A percentile compares a stretch with the other conserved stretches of the same genome.
phyloP scores from a whole-genome alignment of 2,797 vertebrate species.

The Nannoperca australis region DNA sequence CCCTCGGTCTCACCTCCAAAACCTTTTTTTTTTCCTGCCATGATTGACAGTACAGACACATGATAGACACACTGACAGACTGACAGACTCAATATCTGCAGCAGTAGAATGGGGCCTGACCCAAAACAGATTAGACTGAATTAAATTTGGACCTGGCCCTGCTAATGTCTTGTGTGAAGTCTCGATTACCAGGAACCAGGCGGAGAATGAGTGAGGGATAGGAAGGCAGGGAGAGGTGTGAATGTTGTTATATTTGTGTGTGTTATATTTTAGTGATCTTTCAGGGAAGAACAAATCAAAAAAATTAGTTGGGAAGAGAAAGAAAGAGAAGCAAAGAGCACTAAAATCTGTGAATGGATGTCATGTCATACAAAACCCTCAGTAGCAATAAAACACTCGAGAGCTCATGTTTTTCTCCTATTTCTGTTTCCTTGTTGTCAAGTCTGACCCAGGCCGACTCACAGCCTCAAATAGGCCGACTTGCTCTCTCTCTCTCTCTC shows the following conservation, averaged over 20 bases:
- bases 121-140: neutral
- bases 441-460: slow-evolving; percentile 34
- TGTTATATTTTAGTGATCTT: slow-evolving; percentile 24
- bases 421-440: slow-evolving; percentile 31
- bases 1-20: neutral
- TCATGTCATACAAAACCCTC: neutral
- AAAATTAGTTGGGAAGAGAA: slow-evolving; percentile 14
- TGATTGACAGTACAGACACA: slow-evolving; percentile 3
- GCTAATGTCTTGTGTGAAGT: neutral
- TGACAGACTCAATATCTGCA: too few species aligned
- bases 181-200: neutral
- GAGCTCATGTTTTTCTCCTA: slow-evolving; percentile 24
- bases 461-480: slow-evolving; percentile 18
- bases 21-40: neutral
- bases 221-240: neutral
- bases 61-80: too few species aligned
- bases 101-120: too few species aligned
- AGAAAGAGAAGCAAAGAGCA: neutral
- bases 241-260: slow-evolving; percentile 17
- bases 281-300: slow-evolving; percentile 22
- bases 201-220: neutral
- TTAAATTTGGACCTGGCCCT: neutral
- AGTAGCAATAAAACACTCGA: slow-evolving; percentile 32
- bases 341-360: slow-evolving; percentile 17
- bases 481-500: neutral